phyloP scores from a whole-genome alignment of 1,140 invertebrate genomes.

The Bombus difficillimus region DNA sequence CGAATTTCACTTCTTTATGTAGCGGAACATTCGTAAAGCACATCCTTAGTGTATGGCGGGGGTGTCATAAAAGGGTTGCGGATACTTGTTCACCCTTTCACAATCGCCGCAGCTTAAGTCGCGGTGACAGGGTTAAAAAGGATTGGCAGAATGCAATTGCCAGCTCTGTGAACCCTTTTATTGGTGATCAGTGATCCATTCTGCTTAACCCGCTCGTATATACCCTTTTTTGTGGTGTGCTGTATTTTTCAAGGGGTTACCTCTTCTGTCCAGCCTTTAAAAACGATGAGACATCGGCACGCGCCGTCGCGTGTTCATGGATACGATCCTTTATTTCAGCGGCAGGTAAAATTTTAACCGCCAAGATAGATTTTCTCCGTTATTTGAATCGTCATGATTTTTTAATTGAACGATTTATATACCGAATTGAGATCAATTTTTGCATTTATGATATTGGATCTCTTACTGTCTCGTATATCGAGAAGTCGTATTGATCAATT shows the following conservation, averaged over 20 bases:
- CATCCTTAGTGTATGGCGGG: background rate
- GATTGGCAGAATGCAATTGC: constrained; percentile 72
- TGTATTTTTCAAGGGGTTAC: constrained; percentile 76
- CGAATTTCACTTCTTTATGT: constrained; percentile 38
- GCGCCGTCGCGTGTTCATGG: constrained; percentile 70
- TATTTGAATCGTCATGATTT: no score
- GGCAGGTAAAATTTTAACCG: background rate
- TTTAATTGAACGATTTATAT: no score
- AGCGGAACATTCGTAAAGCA: constrained; percentile 6
- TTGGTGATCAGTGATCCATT: constrained; percentile 79
- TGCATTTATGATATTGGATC: no score
- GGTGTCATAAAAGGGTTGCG: constrained; percentile 76
- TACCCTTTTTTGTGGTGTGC: constrained; percentile 72
- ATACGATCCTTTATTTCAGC: background rate
- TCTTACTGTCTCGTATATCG: no score
- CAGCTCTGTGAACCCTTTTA: constrained; percentile 75
- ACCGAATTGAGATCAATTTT: no score
- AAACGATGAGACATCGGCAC: constrained; percentile 67
- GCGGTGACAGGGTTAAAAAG: constrained; percentile 75
- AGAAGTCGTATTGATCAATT: no score
- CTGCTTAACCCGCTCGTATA: constrained; percentile 76
- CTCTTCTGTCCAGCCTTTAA: constrained; percentile 43
- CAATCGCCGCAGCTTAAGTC: constrained; percentile 57
- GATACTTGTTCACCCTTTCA: constrained; percentile 70
- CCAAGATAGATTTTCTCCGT: background rate